Evolutionary conservation across 2,113 vertebrate genomes (phyloP).

Genomic region (Noturus placidus): DNA sequence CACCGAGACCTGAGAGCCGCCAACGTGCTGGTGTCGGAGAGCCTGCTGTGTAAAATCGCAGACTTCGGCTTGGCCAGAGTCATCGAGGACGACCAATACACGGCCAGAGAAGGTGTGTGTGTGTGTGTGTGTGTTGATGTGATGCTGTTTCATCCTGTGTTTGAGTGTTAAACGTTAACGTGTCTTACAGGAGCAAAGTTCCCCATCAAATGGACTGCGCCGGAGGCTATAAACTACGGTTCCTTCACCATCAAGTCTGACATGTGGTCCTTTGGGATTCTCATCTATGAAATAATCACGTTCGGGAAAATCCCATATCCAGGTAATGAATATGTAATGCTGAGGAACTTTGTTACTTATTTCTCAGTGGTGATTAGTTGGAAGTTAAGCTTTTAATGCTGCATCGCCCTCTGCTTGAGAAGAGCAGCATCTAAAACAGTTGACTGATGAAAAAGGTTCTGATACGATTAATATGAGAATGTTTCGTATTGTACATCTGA

Average conservation of each 20-base stretch:
- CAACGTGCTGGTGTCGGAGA: constrained; percentile 89
- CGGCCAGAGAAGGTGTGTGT: constrained; percentile 85
- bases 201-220: constrained; percentile 96
- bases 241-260: constrained; percentile 97
- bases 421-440: neutral
- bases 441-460: neutral
- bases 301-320: constrained; percentile 93
- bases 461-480: neutral
- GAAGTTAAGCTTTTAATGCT: neutral
- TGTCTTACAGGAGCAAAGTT: constrained; percentile 86
- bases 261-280: constrained; percentile 94
- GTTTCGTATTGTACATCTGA: neutral
- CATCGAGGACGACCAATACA: constrained; percentile 93
- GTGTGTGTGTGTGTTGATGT: neutral
- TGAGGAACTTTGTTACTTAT: neutral
- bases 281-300: constrained; percentile 91
- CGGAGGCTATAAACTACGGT: constrained; percentile 93
- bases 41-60: constrained; percentile 93
- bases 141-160: neutral
- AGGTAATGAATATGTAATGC: constrained; percentile 70
- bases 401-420: constrained; percentile 40
- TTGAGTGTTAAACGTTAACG: neutral
- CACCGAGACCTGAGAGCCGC: constrained; percentile 92
- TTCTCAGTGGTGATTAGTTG: neutral
- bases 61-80: constrained; percentile 91